Evolutionary conservation across 2,888 invertebrate genomes (phyloP).

Genomic region (Polydrusus tereticollis): DNA sequence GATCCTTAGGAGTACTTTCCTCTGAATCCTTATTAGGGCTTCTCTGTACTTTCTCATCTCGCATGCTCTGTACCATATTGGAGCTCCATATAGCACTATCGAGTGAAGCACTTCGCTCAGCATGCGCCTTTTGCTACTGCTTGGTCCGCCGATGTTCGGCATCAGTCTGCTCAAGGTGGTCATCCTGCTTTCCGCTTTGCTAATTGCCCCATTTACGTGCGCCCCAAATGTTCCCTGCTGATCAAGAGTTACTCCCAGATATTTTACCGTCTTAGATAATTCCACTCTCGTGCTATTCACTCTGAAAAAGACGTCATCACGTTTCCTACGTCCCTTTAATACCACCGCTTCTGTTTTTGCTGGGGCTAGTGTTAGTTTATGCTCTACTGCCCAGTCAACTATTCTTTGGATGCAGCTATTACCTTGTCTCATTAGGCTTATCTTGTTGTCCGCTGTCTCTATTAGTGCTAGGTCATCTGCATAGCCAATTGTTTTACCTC

Average conservation of each 20-base stretch:
- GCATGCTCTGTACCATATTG: constrained; percentile 38
- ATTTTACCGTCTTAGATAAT: constrained; percentile 30
- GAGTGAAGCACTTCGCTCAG: constrained; percentile 26
- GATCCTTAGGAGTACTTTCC: constrained; percentile 29
- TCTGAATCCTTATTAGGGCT: constrained; percentile 17
- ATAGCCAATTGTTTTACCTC: background rate
- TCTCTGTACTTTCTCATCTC: constrained; percentile 20
- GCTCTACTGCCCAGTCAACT: constrained; percentile 18
- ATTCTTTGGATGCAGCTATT: background rate
- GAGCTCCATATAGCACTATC: constrained; percentile 44
- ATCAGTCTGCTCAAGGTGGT: constrained; percentile 8
- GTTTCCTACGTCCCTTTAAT: constrained; percentile 16
- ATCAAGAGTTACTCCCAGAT: constrained; percentile 35
- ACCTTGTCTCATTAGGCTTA: background rate
- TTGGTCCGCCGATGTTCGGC: constrained; percentile 24
- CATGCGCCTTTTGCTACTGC: constrained; percentile 13
- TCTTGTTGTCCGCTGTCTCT: background rate
- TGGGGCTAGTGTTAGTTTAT: constrained; percentile 12
- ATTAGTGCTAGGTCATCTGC: background rate
- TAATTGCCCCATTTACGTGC: constrained; percentile 16
- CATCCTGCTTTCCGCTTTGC: constrained; percentile 21
- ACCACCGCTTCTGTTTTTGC: constrained; percentile 41
- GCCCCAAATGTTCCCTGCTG: constrained; percentile 10
- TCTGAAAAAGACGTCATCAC: constrained; percentile 12
- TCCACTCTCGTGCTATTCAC: background rate